Conservation (phyloP, 2,113 vertebrate genomes). For the Tachysurus fulvidraco region DNA sequence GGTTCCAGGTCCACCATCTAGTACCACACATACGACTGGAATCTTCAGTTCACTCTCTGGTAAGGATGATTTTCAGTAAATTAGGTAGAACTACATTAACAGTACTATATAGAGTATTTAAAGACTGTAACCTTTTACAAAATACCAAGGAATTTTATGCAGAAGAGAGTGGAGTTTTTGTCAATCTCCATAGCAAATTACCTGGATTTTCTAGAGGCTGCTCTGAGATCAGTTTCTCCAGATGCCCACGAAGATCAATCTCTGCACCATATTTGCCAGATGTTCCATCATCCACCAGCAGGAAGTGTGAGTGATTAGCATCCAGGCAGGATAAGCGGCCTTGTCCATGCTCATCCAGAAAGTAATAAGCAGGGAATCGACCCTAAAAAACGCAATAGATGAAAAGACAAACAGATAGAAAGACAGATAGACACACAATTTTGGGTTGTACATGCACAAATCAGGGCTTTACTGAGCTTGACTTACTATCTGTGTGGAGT, state of each 20-base stretch:
- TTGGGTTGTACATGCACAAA: neutral
- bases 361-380: slow-evolving; percentile 82
- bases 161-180: neutral
- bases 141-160: neutral
- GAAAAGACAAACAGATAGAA: neutral
- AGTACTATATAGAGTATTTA: neutral
- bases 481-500: neutral
- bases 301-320: slow-evolving; percentile 93
- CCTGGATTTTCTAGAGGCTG: slow-evolving; percentile 74
- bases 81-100: neutral
- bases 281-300: slow-evolving; percentile 93
- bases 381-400: slow-evolving; percentile 69
- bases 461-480: neutral
- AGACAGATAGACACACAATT: neutral
- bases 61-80: neutral
- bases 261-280: slow-evolving; percentile 83
- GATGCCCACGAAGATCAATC: slow-evolving; percentile 79
- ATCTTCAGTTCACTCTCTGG: slow-evolving; percentile 79
- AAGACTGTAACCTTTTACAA: neutral
- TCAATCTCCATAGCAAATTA: slow-evolving; percentile 26
- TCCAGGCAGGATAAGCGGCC: slow-evolving; percentile 86
- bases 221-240: slow-evolving; percentile 88
- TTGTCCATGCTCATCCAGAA: slow-evolving; percentile 81
- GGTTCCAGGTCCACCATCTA: slow-evolving; percentile 93
- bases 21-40: slow-evolving; percentile 89